Evolutionary conservation across 2,113 vertebrate species (phyloP), one percentile per base, ranked within the genome.

Genomic region (Sminthopsis crassicaudata): DNA sequence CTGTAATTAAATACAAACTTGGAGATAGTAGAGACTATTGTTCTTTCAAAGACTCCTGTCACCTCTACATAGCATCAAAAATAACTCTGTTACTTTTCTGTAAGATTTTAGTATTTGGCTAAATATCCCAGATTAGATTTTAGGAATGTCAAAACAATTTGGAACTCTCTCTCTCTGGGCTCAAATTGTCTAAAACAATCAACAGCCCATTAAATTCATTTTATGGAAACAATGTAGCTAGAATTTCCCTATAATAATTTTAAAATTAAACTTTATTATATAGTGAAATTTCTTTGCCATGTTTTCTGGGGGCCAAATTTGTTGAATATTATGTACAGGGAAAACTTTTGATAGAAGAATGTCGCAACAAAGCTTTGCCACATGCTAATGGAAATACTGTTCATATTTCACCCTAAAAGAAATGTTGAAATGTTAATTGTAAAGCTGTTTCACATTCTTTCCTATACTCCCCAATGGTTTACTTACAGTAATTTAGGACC

Each of bases 271-370:
- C 93, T 97, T 97, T 96, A 97, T 51, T 95, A 46, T 84, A 90
- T 51, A 67, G 84, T 94, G n/a, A 94, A 95, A 97, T 96, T 97
- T 92, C 91, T 55, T 67, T 95, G 95, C 60, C 96, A 93, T 91
- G 90, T 91, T 96, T 97, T 96, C 96, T 93, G 57, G 95, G 94
- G 91, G 96, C 50, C 88, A 96, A 97, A 97, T 97, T 95, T 97
- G 97, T 95, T 88, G 54, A 95, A 46, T 95, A 91, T 93, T 91
- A 95, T 96, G 92, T 94, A 24, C 46, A 25, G 91, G 92, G 88
- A 30, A 97, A 97, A 92, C 88, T 53, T 90, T 97, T 96, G 95
- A 90, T 91, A 27, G 55, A 95, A 51, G 92, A 97, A 96, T 60
- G 25, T 94, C 46, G 94, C 89, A 94, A 89, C 48, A 96, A 96